Base-by-base conservation (phyloP, 1,140 invertebrate genomes). In the Paramacrobiotus metropolitanus region DNA sequence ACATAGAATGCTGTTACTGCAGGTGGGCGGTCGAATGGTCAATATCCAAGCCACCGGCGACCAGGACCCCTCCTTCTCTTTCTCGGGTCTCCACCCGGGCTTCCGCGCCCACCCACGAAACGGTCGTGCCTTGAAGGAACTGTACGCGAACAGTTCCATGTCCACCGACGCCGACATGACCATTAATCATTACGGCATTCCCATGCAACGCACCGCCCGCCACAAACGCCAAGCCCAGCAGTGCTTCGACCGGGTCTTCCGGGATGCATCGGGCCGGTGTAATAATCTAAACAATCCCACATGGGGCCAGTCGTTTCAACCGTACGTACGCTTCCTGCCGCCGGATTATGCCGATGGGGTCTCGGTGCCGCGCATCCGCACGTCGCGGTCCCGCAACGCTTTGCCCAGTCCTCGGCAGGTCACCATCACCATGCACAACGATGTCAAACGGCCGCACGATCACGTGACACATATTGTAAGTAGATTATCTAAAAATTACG, bases 201-300 rank as follows among this genome's bases (percentile, higher is more conserved):
- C 48, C 9, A 15, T 55, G 24, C n/a, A n/a, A n/a, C n/a, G n/a
- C n/a, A n/a, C n/a, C n/a, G 28, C 48, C 15, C 48, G 48, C 15
- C 15, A 55, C 4, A 55, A 55, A 28, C 48, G 48, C 24, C 48
- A 55, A 24, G 48, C 24, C 48, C 48, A 24, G 48, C 48, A 40
- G 34, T 55, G 48, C 24, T 9, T 24, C 4, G 48, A 55, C 48
- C 15, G 48, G 15, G 15, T 24, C 4, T 55, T 55, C 24, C 15
- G 48, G 15, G 48, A 55, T 24, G 15, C 15, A 9, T 55, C 48
- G 15, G 91, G 90, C 0, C 80, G 90, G 4, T 95, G 90, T 73
- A 95, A 89, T 63, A 96, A 95, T 70, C 74, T 92, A 40, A 77
- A 85, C 45, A 81, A 92, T 75, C 88, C 89, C 0, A 84, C 83